phyloP scores from a whole-genome alignment of 2,797 vertebrate genomes.

The Gymnothorax javanicus region DNA sequence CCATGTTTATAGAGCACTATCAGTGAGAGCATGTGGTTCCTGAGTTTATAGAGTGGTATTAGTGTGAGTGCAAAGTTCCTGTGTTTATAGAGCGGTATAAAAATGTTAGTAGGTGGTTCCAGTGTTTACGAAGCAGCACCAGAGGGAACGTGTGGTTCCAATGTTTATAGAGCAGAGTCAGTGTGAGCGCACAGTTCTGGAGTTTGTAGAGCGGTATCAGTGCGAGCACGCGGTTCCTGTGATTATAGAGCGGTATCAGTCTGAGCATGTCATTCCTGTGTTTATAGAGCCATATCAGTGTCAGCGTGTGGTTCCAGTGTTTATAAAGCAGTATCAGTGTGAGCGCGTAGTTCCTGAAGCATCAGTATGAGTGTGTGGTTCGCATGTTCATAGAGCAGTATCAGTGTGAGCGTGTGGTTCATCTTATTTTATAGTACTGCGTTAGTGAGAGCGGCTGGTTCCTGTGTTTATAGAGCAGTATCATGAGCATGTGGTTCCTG shows the following conservation, averaged over 20 bases:
- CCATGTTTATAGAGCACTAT: not conserved
- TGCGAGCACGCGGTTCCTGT: not conserved
- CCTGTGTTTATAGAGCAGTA: not conserved
- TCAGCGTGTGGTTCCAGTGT: not conserved
- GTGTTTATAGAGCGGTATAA: not conserved
- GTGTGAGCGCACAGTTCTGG: not conserved
- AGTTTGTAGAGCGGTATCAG: not conserved
- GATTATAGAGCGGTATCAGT: not conserved
- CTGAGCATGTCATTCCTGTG: not conserved
- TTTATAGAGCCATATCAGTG: not conserved
- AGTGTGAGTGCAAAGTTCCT: not conserved
- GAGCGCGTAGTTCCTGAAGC: not conserved
- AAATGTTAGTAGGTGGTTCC: not conserved
- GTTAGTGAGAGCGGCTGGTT: too few species aligned
- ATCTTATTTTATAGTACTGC: too few species aligned
- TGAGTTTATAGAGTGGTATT: not conserved
- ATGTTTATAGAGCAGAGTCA: not conserved
- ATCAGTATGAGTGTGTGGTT: too few species aligned
- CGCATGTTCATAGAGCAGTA: not conserved
- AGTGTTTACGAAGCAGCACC: not conserved
- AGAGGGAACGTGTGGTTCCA: not conserved
- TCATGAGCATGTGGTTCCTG: conserved; percentile 14
- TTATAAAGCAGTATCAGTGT: not conserved
- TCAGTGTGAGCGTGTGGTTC: not conserved
- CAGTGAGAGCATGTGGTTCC: not conserved